phyloP scores from a whole-genome alignment of 2,888 invertebrate genomes.

The Pammene aurita region DNA sequence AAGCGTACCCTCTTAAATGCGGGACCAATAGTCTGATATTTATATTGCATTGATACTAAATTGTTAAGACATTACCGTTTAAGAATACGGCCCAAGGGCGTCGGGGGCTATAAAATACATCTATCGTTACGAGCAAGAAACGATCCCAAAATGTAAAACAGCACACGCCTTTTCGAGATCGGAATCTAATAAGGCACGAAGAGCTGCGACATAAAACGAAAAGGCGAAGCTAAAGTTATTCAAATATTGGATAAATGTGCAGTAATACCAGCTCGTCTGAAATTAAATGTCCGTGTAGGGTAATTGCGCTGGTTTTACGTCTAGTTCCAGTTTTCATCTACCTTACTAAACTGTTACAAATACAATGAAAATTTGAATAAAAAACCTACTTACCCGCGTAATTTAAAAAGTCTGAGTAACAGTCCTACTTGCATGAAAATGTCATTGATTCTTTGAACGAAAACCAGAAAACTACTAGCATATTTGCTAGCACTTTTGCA shows the following conservation, averaged over 20 bases:
- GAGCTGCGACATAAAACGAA: constrained; percentile 4
- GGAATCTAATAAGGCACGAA: constrained; percentile 30
- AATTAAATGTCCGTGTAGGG: constrained; percentile 7
- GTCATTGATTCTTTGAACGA: too few relatives aligned
- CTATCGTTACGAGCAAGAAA: constrained; percentile 19
- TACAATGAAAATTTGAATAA: too few relatives aligned
- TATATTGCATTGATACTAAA: neutral
- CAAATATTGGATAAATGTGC: constrained; percentile 3
- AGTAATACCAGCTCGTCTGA: constrained; percentile 3
- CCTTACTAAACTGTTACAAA: too few relatives aligned
- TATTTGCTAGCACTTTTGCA: too few relatives aligned
- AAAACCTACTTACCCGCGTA: too few relatives aligned
- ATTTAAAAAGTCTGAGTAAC: too few relatives aligned
- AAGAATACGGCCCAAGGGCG: constrained; percentile 10
- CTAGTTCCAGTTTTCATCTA: too few relatives aligned
- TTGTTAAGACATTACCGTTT: neutral
- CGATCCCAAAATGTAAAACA: constrained; percentile 29
- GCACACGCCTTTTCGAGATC: constrained; percentile 24
- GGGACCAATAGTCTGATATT: neutral
- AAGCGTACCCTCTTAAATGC: too few relatives aligned
- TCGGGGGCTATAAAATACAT: constrained; percentile 22
- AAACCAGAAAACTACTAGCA: too few relatives aligned
- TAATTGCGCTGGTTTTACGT: too few relatives aligned
- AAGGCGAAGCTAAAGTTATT: neutral
- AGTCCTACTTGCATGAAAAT: too few relatives aligned